phyloP scores from a whole-genome alignment of 1,140 invertebrate species.

The Drosophila ercepeae region DNA sequence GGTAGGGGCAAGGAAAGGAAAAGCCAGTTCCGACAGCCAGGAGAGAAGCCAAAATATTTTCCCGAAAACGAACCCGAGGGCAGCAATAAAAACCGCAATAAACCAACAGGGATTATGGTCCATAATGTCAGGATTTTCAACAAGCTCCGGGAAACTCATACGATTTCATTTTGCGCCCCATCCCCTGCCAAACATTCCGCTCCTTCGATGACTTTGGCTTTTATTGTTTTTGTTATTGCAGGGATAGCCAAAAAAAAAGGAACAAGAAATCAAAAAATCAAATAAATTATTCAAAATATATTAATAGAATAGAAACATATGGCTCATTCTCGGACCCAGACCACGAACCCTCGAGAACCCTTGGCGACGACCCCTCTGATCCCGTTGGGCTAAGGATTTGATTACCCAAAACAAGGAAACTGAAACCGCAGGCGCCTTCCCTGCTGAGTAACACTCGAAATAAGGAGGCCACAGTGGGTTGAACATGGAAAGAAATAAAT shows the following conservation, averaged over 20 bases:
- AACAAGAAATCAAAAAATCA: slow-evolving; percentile 77
- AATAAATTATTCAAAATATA: slow-evolving; percentile 81
- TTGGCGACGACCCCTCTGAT: slow-evolving; percentile 12
- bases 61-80: slow-evolving; percentile 25
- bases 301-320: slow-evolving; percentile 64
- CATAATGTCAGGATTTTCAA: slow-evolving; percentile 73
- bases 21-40: slow-evolving; percentile 19
- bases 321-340: slow-evolving; percentile 31
- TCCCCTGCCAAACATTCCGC: background rate
- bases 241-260: slow-evolving; percentile 44
- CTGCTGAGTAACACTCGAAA: slow-evolving; percentile 13
- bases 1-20: no score
- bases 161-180: slow-evolving; percentile 9
- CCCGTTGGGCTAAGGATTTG: slow-evolving; percentile 55
- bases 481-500: background rate
- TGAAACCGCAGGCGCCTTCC: slow-evolving; percentile 53
- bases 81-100: slow-evolving; percentile 79
- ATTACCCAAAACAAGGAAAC: slow-evolving; percentile 60
- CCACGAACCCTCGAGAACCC: slow-evolving; percentile 25
- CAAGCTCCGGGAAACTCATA: slow-evolving; percentile 36
- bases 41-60: slow-evolving; percentile 57
- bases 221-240: slow-evolving; percentile 76
- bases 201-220: slow-evolving; percentile 39
- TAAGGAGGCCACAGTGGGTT: slow-evolving; percentile 23
- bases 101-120: slow-evolving; percentile 76